phyloP scores from a whole-genome alignment of 2,113 vertebrate species.

The Cichladusa arquata region DNA sequence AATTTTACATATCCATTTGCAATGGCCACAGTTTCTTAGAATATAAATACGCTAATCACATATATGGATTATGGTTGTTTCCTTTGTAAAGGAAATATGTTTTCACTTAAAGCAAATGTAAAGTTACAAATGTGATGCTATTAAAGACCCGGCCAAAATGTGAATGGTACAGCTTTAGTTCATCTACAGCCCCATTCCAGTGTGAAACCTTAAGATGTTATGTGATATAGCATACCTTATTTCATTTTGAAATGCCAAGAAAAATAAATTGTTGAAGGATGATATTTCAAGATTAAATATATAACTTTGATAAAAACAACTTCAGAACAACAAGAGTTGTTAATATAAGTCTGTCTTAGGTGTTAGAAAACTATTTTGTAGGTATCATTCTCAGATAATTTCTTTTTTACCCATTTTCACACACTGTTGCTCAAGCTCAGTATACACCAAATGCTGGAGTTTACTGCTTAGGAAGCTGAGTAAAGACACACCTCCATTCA shows the following conservation, averaged over 20 bases:
- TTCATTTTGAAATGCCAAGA: neutral
- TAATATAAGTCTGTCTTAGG: neutral
- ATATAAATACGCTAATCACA: neutral
- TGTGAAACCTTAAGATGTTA: neutral
- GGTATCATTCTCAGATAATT: neutral
- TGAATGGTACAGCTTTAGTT: neutral
- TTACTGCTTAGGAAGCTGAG: neutral
- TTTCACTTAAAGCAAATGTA: neutral
- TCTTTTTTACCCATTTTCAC: neutral
- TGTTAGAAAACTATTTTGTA: neutral
- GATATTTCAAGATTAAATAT: neutral
- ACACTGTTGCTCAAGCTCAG: neutral
- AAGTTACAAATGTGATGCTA: neutral
- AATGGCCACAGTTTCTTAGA: neutral
- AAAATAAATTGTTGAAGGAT: neutral
- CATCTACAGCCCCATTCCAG: neutral
- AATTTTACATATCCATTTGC: neutral
- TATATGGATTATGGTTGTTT: neutral
- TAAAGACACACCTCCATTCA: neutral
- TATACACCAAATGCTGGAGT: neutral
- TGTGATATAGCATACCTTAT: neutral
- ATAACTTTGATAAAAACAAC: neutral
- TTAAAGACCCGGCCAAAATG: neutral
- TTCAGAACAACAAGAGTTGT: neutral
- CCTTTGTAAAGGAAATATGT: neutral